A percentile compares a stretch with the other conserved stretches of the same genome.
Conservation (phyloP, 2,113 vertebrate genomes). For the Galeopterus variegatus region DNA sequence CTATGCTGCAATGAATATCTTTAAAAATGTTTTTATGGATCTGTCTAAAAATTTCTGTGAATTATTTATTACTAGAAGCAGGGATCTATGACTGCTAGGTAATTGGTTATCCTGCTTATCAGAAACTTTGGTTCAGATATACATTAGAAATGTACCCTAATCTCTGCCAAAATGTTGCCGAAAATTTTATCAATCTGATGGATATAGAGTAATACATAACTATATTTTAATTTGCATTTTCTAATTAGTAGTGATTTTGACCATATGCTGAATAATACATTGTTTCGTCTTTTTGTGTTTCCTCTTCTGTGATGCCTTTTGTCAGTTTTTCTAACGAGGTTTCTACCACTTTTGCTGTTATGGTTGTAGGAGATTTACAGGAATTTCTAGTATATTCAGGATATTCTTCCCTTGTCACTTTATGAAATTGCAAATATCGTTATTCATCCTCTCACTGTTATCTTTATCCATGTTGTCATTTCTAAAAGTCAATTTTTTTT, state of each 20-base stretch:
- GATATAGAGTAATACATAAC: too few relatives aligned
- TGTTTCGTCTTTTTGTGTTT: background rate
- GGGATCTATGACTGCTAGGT: background rate
- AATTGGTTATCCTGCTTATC: background rate
- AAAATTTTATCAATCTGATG: background rate
- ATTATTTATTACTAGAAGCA: background rate
- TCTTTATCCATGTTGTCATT: background rate
- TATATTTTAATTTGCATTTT: background rate
- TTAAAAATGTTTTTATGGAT: background rate
- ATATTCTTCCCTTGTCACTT: background rate
- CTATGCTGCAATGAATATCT: background rate
- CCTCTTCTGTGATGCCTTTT: background rate
- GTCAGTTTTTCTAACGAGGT: background rate
- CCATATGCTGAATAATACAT: background rate
- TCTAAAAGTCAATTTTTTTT: background rate
- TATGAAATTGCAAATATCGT: background rate
- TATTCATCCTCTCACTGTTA: background rate
- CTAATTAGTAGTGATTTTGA: background rate
- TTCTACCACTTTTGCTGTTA: background rate
- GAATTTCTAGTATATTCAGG: background rate
- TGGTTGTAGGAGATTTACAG: too few relatives aligned
- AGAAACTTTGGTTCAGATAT: background rate
- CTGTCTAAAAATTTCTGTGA: background rate
- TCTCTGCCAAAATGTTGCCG: background rate
- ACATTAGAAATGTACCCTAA: background rate